These are phyloP conservation scores for Caenorhabditis imperialis DNA, from an alignment of 2,888 invertebrate genomes.

Conservation along the genomic window DNA sequence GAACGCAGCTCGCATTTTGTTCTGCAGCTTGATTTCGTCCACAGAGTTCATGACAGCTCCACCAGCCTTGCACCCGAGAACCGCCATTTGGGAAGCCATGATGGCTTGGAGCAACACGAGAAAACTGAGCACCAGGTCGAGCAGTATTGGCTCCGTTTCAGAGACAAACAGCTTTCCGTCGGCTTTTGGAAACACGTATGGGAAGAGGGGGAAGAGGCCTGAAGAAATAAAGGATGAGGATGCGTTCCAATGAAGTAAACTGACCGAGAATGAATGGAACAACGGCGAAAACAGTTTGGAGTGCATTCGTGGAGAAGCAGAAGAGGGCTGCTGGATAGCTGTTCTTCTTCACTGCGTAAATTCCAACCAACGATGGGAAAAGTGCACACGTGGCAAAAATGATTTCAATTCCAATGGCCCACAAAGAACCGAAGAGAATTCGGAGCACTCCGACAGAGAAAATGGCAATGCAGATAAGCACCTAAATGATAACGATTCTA, in stretches of 20 bases:
- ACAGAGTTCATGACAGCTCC: constrained; percentile 41
- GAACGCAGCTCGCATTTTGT: constrained; percentile 47
- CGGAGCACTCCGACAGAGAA: constrained; percentile 43
- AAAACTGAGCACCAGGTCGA: constrained; percentile 34
- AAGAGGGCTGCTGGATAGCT: constrained; percentile 45
- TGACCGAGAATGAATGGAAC: constrained; percentile 50
- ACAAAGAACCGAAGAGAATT: constrained; percentile 39
- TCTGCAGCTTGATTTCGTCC: constrained; percentile 42
- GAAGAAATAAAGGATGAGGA: constrained; percentile 10
- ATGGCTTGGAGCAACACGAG: constrained; percentile 29
- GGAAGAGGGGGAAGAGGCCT: constrained; percentile 54
- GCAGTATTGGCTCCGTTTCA: constrained; percentile 24
- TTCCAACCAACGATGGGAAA: constrained; percentile 44
- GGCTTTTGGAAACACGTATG: constrained; percentile 47
- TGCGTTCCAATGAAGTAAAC: too few species aligned
- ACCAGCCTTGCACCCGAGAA: constrained; percentile 32
- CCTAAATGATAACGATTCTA: constrained; percentile 20
- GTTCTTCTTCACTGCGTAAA: constrained; percentile 36
- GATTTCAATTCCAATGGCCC: constrained; percentile 54
- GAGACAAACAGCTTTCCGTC: constrained; percentile 29
- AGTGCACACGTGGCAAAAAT: constrained; percentile 45
- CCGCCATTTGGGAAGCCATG: constrained; percentile 22
- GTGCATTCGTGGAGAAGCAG: constrained; percentile 40
- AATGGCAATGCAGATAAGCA: constrained; percentile 38
- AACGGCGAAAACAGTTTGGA: constrained; percentile 34